A percentile compares a stretch with the other conserved stretches of the same genome.
Conservation (phyloP, 2,113 vertebrate species). For the Polyodon spathula region DNA sequence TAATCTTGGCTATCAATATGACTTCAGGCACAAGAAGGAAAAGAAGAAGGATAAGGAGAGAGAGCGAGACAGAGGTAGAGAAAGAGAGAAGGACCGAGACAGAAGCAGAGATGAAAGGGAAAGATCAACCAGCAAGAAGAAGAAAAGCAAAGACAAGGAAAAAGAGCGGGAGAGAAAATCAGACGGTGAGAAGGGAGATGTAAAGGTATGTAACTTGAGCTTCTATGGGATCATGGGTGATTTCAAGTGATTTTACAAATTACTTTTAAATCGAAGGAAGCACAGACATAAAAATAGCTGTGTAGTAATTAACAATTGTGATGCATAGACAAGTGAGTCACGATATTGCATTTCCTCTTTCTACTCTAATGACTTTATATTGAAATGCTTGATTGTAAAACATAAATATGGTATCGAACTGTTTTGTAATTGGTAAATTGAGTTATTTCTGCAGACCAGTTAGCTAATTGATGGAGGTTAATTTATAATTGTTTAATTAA, state of each 20-base stretch:
- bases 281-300: no score
- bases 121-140: constrained; percentile 83
- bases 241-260: no score
- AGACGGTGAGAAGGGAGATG: constrained; percentile 83
- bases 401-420: no score
- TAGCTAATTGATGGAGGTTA: constrained; percentile 12
- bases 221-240: background rate
- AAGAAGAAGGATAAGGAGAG: constrained; percentile 96
- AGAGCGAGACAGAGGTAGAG: constrained; percentile 66
- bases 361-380: no score
- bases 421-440: background rate
- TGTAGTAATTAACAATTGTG: no score
- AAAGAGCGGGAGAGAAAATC: constrained; percentile 84
- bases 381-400: no score
- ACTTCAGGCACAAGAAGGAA: constrained; percentile 86
- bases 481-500: constrained; percentile 11
- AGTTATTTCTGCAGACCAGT: constrained; percentile 19
- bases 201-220: constrained; percentile 71
- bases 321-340: no score
- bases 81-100: constrained; percentile 61
- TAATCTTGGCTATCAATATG: background rate
- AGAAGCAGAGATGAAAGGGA: constrained; percentile 77
- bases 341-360: no score
- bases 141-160: constrained; percentile 90
- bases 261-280: no score